Evolutionary conservation across 2,113 vertebrate species (phyloP).

Genomic region (western clawed frog (Xenopus tropicalis)): DNA sequence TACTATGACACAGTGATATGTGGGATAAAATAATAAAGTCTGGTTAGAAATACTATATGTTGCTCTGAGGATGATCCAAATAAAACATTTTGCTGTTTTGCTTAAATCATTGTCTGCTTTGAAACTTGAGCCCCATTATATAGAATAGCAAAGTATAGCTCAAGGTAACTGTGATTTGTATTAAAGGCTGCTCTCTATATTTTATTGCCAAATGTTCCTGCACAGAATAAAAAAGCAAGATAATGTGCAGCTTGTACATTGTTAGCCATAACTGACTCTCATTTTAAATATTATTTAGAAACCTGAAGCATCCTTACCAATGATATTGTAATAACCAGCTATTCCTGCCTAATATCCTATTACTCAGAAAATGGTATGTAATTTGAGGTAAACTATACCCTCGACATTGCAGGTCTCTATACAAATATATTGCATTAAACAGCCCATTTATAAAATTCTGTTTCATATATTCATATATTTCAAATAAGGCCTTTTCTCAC

Average conservation of each 20-base stretch:
- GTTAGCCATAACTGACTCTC: no score
- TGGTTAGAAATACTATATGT: constrained; percentile 40
- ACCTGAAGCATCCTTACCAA: no score
- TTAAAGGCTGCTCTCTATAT: neutral
- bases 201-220: neutral
- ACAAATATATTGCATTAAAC: no score
- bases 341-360: no score
- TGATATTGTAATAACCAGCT: no score
- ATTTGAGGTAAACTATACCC: no score
- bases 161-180: constrained; percentile 19
- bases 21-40: constrained; percentile 48
- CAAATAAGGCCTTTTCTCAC: no score
- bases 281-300: neutral
- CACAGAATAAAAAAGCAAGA: neutral
- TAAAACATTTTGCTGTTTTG: constrained; percentile 44
- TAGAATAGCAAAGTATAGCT: constrained; percentile 30
- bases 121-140: constrained; percentile 35
- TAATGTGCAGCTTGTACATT: neutral
- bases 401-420: no score
- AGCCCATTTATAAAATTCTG: no score
- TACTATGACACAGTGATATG: constrained; percentile 50
- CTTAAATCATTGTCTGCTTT: constrained; percentile 47
- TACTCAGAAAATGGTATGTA: no score
- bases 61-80: constrained; percentile 45
- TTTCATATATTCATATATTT: no score